Evolutionary conservation across 92 coral and sea anemone species (phyloP).

Genomic region (Montipora capitata): DNA sequence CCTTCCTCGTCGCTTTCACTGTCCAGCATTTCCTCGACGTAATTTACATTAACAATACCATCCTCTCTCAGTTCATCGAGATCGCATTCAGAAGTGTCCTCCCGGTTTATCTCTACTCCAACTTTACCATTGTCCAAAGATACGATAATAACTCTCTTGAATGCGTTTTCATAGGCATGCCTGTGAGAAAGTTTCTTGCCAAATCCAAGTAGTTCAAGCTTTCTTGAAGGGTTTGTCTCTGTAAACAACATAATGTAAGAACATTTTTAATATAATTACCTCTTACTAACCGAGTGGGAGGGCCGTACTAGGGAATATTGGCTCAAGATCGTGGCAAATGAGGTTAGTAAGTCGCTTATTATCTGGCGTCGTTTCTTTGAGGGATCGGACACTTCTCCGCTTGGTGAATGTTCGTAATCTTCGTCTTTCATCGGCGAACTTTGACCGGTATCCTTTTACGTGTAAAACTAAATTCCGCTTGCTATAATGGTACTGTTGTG

Average conservation of each 20-base stretch:
- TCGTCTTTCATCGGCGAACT: too few species aligned
- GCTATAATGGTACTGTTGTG: too few species aligned
- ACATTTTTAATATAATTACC: too few species aligned
- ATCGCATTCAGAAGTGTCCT: constrained; percentile 54
- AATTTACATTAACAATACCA: constrained; percentile 77
- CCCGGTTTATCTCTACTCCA: constrained; percentile 83
- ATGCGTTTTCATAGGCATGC: constrained; percentile 89
- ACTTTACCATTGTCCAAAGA: constrained; percentile 85
- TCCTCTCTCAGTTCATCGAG: constrained; percentile 51
- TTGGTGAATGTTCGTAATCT: too few species aligned
- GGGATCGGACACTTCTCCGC: too few species aligned
- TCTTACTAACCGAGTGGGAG: too few species aligned
- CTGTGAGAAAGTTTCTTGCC: constrained; percentile 92
- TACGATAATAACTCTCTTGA: constrained; percentile 81
- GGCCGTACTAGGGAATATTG: too few species aligned
- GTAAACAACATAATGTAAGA: constrained; percentile 8
- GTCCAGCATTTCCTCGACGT: constrained; percentile 53
- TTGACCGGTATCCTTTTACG: too few species aligned
- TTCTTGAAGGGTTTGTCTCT: constrained; percentile 82
- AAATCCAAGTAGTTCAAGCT: constrained; percentile 75
- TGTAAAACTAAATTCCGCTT: too few species aligned
- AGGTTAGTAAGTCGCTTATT: too few species aligned
- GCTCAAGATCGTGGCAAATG: too few species aligned
- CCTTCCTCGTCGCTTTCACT: constrained; percentile 40
- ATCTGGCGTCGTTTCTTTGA: too few species aligned